phyloP scores from a whole-genome alignment of 1,140 invertebrate species.

The Muscidifurax raptorellus region DNA sequence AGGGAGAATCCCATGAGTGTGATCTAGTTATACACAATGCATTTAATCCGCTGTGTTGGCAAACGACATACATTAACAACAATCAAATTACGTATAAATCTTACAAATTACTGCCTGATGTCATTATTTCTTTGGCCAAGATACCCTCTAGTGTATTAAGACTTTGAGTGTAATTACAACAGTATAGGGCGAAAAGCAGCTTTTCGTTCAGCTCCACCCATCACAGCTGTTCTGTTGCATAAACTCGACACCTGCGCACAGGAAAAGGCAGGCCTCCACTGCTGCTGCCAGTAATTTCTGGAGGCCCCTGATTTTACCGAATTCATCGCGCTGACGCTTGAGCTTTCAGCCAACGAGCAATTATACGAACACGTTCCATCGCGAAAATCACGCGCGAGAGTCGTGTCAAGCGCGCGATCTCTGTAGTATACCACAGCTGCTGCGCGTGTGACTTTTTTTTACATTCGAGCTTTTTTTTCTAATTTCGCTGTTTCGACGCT shows the following conservation, averaged over 20 bases:
- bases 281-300: neutral
- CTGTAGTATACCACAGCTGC: neutral
- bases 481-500: neutral
- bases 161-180: neutral
- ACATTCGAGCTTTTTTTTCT: neutral
- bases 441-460: too few species aligned
- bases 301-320: neutral
- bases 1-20: too few species aligned
- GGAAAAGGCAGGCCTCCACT: neutral
- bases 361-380: neutral
- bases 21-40: too few species aligned
- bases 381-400: neutral
- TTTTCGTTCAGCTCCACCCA: neutral
- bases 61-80: too few species aligned
- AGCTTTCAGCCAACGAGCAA: neutral
- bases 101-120: neutral
- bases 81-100: too few species aligned
- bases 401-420: neutral
- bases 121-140: neutral
- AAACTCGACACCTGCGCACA: neutral
- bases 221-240: neutral
- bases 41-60: too few species aligned
- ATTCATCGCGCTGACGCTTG: neutral
- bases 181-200: neutral
- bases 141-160: neutral